Evolutionary conservation across 1,140 invertebrate genomes (phyloP).

Genomic region (Carposina sasakii): DNA sequence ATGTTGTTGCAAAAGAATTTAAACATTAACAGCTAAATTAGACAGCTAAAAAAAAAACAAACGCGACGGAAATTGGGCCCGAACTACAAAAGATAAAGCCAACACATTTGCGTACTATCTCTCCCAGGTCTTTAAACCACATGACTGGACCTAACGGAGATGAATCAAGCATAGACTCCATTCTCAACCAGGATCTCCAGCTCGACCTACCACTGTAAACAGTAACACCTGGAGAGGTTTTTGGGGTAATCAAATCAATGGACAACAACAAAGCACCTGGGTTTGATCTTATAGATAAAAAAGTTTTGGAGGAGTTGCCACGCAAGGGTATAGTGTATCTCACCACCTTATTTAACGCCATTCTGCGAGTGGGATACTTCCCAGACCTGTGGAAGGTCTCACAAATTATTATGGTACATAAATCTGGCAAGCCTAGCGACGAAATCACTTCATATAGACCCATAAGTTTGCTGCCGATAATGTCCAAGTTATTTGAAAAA

Average conservation of each 20-base stretch:
- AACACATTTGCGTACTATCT: conserved; percentile 1
- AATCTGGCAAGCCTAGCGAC: not conserved
- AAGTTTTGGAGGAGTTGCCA: conserved; percentile 5
- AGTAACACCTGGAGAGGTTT: not conserved
- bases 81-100: conserved; percentile 1
- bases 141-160: not conserved
- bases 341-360: not conserved
- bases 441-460: conserved; percentile 13
- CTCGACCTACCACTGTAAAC: conserved; percentile 2
- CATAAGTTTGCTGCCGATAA: conserved; percentile 14
- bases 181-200: conserved; percentile 9
- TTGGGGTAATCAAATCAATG: too few species aligned
- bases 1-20: too few species aligned
- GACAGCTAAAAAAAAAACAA: too few species aligned
- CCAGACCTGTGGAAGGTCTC: conserved; percentile 8
- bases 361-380: conserved; percentile 4
- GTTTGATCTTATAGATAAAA: conserved; percentile 13
- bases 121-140: conserved; percentile 1
- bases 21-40: too few species aligned
- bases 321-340: conserved; percentile 5
- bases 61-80: too few species aligned
- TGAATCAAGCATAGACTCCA: not conserved
- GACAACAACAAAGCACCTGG: conserved; percentile 12
- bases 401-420: conserved; percentile 5
- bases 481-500: conserved; percentile 40